phyloP scores from a whole-genome alignment of 1,140 invertebrate species.

The Philopotamus ludificatus region DNA sequence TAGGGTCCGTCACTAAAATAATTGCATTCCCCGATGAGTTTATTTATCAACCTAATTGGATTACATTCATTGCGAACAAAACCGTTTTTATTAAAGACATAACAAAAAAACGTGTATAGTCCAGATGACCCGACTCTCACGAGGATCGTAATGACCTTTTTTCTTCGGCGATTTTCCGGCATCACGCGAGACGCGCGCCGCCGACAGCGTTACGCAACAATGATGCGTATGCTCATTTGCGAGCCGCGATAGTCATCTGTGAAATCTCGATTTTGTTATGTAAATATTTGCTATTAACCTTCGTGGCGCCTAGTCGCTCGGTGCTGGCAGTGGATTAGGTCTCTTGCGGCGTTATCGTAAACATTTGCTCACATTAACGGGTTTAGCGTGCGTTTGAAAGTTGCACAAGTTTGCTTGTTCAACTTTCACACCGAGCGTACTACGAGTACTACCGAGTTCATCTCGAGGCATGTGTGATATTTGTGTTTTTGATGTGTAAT shows the following conservation, averaged over 20 bases:
- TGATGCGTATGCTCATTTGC: neutral
- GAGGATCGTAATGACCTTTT: no score
- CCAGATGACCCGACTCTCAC: no score
- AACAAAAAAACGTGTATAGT: no score
- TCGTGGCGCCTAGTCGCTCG: neutral
- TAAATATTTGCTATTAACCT: neutral
- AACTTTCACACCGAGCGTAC: neutral
- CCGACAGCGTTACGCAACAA: neutral
- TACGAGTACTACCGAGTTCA: neutral
- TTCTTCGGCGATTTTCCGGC: neutral
- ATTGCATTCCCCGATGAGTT: neutral
- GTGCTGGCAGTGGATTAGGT: no score
- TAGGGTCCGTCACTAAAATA: neutral
- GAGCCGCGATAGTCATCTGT: neutral
- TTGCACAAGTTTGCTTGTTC: neutral
- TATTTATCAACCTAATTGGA: conserved; percentile 2
- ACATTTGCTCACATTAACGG: neutral
- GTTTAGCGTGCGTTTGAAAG: neutral
- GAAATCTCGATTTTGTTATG: neutral
- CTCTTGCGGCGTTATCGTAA: neutral
- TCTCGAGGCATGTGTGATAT: no score
- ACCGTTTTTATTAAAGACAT: no score
- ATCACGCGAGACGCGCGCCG: neutral
- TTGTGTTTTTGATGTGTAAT: no score
- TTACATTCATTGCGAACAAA: neutral